phyloP scores from a whole-genome alignment of 2,888 invertebrate species.

The Lysandra bellargus region DNA sequence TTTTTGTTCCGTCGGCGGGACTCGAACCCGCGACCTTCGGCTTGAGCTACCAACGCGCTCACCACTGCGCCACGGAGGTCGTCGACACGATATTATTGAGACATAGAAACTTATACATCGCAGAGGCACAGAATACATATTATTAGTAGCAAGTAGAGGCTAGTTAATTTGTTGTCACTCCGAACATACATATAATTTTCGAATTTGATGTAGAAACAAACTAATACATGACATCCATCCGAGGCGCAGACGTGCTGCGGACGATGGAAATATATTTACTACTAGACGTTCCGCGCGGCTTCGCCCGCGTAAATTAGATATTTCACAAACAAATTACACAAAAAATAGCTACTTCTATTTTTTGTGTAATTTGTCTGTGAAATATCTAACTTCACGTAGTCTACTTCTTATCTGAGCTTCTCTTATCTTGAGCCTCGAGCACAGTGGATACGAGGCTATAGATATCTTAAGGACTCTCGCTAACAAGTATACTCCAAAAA shows the following conservation, averaged over 20 bases:
- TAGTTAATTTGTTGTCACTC: background rate
- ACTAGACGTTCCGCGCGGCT: too few species aligned
- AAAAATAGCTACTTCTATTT: too few species aligned
- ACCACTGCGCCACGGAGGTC: too few species aligned
- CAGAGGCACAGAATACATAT: background rate
- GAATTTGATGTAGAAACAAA: background rate
- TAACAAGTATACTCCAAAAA: background rate
- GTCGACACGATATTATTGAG: background rate
- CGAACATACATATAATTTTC: background rate
- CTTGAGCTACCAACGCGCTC: too few species aligned
- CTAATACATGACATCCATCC: background rate
- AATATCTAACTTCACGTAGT: too few species aligned
- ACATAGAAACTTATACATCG: background rate
- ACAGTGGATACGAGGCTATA: background rate
- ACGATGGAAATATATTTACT: conserved; percentile 15
- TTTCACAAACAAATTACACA: too few species aligned
- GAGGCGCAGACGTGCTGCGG: background rate
- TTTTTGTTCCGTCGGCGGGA: too few species aligned
- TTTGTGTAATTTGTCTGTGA: too few species aligned
- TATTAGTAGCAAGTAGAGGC: background rate
- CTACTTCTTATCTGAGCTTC: too few species aligned
- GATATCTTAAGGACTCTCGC: background rate
- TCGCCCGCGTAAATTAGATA: too few species aligned
- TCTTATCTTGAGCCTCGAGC: background rate
- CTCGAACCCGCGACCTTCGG: too few species aligned